Evolutionary conservation across 2,797 vertebrate genomes (phyloP).

Genomic region (Bovichtus variegatus): DNA sequence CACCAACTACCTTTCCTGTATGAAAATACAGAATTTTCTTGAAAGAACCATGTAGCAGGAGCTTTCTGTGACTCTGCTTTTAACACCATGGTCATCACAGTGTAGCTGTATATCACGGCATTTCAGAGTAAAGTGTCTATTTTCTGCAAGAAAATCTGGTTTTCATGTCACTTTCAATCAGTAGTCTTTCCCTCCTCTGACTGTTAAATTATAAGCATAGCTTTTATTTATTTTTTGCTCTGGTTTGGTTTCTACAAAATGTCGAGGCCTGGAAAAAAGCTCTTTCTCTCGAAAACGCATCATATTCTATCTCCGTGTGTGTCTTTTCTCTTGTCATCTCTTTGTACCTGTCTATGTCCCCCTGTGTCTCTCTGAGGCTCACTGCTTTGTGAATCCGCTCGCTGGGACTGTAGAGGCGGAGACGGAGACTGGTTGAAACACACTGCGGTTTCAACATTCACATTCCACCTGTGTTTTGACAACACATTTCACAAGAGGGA

Average conservation of each 20-base stretch:
- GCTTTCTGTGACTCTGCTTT: slow-evolving; percentile 44
- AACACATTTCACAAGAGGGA: slow-evolving; percentile 81
- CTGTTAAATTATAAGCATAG: slow-evolving; percentile 16
- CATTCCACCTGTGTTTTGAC: slow-evolving; percentile 86
- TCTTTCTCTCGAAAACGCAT: slow-evolving; percentile 6
- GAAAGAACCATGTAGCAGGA: slow-evolving; percentile 34
- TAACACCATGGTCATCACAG: slow-evolving; percentile 32
- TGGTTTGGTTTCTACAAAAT: slow-evolving; percentile 33
- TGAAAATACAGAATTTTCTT: slow-evolving; percentile 60
- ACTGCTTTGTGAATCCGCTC: slow-evolving; percentile 62
- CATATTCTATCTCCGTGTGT: slow-evolving; percentile 18
- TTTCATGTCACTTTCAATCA: slow-evolving; percentile 34
- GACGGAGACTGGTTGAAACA: slow-evolving; percentile 77
- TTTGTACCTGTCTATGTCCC: slow-evolving; percentile 56
- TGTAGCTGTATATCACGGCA: background rate
- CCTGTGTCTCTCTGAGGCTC: slow-evolving; percentile 63
- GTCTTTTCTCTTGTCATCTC: slow-evolving; percentile 48
- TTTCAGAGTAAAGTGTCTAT: slow-evolving; percentile 2
- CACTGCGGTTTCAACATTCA: slow-evolving; percentile 74
- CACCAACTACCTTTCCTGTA: slow-evolving; percentile 23
- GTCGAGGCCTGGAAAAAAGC: background rate
- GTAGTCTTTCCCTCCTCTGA: background rate
- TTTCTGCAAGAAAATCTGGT: slow-evolving; percentile 15
- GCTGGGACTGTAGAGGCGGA: slow-evolving; percentile 67
- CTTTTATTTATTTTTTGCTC: slow-evolving; percentile 3